Evolutionary conservation across 2,888 invertebrate genomes (phyloP), one percentile per base, ranked within the genome.

Genomic region (Pelosia muscerda): DNA sequence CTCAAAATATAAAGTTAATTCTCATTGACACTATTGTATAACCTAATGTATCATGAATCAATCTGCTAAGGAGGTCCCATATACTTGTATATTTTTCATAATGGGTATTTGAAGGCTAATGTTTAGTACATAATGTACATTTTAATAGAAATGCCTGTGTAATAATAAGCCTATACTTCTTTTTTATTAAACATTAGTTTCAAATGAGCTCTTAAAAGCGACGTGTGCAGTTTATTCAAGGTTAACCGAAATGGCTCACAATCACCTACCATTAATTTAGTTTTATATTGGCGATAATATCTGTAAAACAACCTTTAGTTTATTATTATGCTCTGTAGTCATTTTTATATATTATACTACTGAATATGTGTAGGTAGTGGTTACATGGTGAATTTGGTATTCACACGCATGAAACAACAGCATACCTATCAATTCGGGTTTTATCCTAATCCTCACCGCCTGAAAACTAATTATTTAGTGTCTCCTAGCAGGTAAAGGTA

Each of bases 141-240:
- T 55, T 61, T 42, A 59, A 38, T 53, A 38, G 54, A 59, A 63
- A 59, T 63, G 34, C 23, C 58, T 56, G 25, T 56, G 28, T 56
- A 56, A 56, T 56, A 26, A 67, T 54, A 58, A 63, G 38, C 26
- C 26, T 38, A 26, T 68, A 59, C 34, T 59, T 59, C 54, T 26
- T 54, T 54, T 63, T 58, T 63, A 68, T 63, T 28, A 67, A 53
- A 63, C 66, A 67, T 67, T 62, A 67, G 31, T 57, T 25, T 66
- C 23, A 67, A 67, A 67, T 63, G 57, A 49, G 34, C 57, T 67
- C 57, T 53, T 67, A 57, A 53, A 49, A 60, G 55, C 57, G 22
- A 62, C 60, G 31, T 66, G 56, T 66, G 31, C 57, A 63, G 34
- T 59, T 22, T 9, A 42, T 63, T n/a, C 63, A 34, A 68, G 67